A percentile compares a stretch with the other conserved stretches of the same genome.
Evolutionary conservation across 2,113 vertebrate genomes (phyloP).

Genomic region (Terrapene triunguis): DNA sequence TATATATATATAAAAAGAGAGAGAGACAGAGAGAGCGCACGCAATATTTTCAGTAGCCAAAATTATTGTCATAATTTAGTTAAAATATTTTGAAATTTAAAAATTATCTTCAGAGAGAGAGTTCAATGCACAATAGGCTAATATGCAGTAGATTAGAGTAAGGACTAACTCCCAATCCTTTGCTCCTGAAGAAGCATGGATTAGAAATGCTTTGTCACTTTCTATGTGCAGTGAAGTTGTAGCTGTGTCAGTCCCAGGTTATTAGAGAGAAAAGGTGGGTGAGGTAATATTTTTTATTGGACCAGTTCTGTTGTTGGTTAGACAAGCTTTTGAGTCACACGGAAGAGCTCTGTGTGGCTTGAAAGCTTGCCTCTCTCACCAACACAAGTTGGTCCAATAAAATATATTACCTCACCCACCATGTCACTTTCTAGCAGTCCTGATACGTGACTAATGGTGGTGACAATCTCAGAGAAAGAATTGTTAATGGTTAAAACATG

Average conservation of each 20-base stretch:
- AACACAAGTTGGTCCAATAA: no score
- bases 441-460: neutral
- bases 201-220: neutral
- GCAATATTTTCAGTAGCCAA: neutral
- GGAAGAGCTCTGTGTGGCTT: no score
- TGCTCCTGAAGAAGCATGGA: neutral
- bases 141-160: neutral
- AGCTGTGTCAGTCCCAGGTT: no score
- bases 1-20: no score
- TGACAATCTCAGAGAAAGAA: neutral
- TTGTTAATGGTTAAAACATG: neutral
- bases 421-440: neutral
- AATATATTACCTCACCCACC: no score
- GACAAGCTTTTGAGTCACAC: no score
- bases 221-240: neutral
- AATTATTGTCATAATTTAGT: neutral
- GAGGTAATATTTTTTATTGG: no score
- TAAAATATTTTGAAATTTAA: neutral
- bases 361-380: no score
- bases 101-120: neutral
- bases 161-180: rapidly evolving
- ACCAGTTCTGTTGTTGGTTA: no score
- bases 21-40: no score
- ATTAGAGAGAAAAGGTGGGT: no score
- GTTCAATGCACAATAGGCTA: neutral